Conservation (phyloP, 1,140 invertebrate genomes). For the Dreissena polymorpha region DNA sequence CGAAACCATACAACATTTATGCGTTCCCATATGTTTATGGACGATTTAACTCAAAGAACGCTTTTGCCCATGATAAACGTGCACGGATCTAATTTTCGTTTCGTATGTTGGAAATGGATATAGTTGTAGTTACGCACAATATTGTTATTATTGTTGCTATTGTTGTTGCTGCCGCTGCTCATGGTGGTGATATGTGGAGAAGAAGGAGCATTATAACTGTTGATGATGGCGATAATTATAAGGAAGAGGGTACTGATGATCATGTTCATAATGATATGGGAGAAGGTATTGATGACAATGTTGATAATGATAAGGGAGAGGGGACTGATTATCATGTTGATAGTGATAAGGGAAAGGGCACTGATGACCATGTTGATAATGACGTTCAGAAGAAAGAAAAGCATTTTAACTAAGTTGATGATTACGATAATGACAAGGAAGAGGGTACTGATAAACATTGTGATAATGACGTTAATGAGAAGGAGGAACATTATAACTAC, state of each 20-base stretch:
- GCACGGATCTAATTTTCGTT: no score
- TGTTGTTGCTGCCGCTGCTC: not conserved
- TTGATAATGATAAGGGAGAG: not conserved
- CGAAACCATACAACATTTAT: no score
- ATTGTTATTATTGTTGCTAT: not conserved
- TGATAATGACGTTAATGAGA: not conserved
- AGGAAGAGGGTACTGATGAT: not conserved
- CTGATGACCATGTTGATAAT: not conserved
- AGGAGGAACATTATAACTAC: not conserved
- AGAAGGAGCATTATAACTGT: not conserved
- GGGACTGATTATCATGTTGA: not conserved
- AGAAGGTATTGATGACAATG: not conserved
- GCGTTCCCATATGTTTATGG: not conserved
- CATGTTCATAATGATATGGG: not conserved
- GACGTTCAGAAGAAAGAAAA: not conserved
- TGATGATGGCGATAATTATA: not conserved
- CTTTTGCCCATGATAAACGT: no score
- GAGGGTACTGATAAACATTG: not conserved
- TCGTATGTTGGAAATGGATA: no score
- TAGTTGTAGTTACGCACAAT: not conserved
- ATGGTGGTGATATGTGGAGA: not conserved
- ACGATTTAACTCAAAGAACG: no score
- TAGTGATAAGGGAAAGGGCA: not conserved
- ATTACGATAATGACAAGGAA: slow-evolving; percentile 8
- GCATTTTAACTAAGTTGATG: not conserved